Evolutionary conservation across 2,797 vertebrate genomes (phyloP), one percentile per base, ranked within the genome.

Genomic region (Eulemur albifrons): DNA sequence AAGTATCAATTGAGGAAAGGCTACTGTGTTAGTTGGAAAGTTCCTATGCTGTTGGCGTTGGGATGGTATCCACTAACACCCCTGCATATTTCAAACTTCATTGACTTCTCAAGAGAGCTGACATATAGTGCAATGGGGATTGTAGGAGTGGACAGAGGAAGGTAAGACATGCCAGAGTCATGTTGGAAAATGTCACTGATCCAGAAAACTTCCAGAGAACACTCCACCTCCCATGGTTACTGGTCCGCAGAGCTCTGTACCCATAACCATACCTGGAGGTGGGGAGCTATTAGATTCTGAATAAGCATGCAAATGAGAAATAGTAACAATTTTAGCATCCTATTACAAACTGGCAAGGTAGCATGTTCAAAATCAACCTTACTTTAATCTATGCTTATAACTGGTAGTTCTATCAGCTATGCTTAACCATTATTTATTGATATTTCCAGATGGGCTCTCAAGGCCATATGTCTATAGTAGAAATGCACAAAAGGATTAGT

Each of bases 351-450:
- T 82, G 63, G 63, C 50, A 90, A 79, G 45, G 59, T 32, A 83
- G 10, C 79, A 32, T 70, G 54, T 86, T 92, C 59, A 93, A 92
- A 93, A 65, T 87, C 57, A 95, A 50, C 32, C 30, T 59, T 32
- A 9, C 35, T 89, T 90, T 92, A 95, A 73, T 83, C 65, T 72
- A 30, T 73, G 5, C 21, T 48, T 86, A 43, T 69, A 85, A 77
- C 12, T 89, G 48, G 48, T 14, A 67, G 3, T 65, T 79, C 72
- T 92, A 23, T 85, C 72, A 93, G 72, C 32, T 52, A 12, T 80
- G 48, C 27, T 94, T 59, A 61, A 72, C 30, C 2, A 79, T 88
- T 95, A 67, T 94, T 95, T 93, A 89, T 59, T 94, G 92, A 13
- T 57, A 73, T 90, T 93, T 93, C 17, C 88, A 83, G 25, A 65